These are phyloP conservation scores for Panagrolaimus sp. DNA, from an alignment of 1,140 invertebrate species.

Conservation along the genomic window DNA sequence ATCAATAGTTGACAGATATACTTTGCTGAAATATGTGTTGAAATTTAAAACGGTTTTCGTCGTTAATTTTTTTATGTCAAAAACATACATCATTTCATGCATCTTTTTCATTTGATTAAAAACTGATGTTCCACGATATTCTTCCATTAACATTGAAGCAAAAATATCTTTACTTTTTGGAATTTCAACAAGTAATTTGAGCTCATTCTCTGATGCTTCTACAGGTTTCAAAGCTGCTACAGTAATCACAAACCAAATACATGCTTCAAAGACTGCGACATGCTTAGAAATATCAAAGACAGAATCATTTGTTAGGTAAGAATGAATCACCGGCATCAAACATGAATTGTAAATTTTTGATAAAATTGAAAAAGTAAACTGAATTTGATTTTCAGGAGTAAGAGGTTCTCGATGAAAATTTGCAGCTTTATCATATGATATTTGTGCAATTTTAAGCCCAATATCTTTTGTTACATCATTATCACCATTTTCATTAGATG, in stretches of 20 bases:
- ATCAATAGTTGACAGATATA: not conserved
- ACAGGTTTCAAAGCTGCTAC: not conserved
- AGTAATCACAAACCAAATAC: not conserved
- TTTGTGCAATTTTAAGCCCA: not conserved
- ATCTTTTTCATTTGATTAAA: slow-evolving; percentile 1
- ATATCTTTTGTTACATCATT: not conserved
- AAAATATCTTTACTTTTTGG: not conserved
- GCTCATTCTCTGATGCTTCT: not conserved
- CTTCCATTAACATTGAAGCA: not conserved
- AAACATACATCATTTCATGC: not conserved
- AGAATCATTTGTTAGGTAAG: slow-evolving; percentile 8
- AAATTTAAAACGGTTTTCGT: no score
- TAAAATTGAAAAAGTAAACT: not conserved
- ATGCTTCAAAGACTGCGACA: slow-evolving; percentile 7
- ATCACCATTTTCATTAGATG: not conserved
- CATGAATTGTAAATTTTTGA: not conserved
- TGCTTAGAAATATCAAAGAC: slow-evolving; percentile 1
- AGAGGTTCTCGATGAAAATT: not conserved
- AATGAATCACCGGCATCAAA: not conserved
- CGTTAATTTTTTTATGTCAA: no score
- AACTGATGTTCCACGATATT: not conserved
- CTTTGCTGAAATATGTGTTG: no score
- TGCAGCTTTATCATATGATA: not conserved
- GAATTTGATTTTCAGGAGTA: not conserved
- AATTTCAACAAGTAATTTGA: not conserved